Percentiles rank a stretch among this genome's conserved stretches.
Evolutionary conservation across 2,888 invertebrate genomes (phyloP).

Genomic region (Coecobrya sp.): DNA sequence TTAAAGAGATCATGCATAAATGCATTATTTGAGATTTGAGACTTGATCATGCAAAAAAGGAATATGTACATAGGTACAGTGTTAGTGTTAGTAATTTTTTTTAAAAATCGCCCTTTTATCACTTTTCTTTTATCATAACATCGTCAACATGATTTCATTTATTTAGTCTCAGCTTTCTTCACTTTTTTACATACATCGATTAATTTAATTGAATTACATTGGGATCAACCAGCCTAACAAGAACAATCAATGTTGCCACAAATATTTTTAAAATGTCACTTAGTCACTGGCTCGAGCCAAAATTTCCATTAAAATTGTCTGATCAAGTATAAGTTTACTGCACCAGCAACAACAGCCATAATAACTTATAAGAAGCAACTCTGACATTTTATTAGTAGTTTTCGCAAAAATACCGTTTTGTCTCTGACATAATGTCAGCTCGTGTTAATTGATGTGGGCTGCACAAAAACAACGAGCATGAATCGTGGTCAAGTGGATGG

Average conservation of each 20-base stretch:
- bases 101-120: background rate
- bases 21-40: background rate
- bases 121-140: background rate
- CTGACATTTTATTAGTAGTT: slow-evolving; percentile 57
- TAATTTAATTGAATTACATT: slow-evolving; percentile 72
- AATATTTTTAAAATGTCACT: slow-evolving; percentile 46
- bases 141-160: background rate
- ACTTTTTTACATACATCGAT: slow-evolving; percentile 39
- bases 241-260: background rate
- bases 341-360: background rate
- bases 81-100: background rate
- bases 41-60: too few species aligned
- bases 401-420: slow-evolving; percentile 56
- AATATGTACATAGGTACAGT: too few species aligned
- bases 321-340: background rate
- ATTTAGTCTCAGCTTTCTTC: slow-evolving; percentile 46
- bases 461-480: slow-evolving; percentile 5
- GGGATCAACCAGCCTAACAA: slow-evolving; percentile 48
- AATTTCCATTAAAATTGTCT: background rate
- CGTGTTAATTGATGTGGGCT: slow-evolving; percentile 57
- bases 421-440: slow-evolving; percentile 69
- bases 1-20: slow-evolving; percentile 44
- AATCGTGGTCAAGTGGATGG: background rate
- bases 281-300: slow-evolving; percentile 24
- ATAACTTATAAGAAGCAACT: background rate